phyloP scores from a whole-genome alignment of 2,113 vertebrate genomes.

The Microcebus jonahi region DNA sequence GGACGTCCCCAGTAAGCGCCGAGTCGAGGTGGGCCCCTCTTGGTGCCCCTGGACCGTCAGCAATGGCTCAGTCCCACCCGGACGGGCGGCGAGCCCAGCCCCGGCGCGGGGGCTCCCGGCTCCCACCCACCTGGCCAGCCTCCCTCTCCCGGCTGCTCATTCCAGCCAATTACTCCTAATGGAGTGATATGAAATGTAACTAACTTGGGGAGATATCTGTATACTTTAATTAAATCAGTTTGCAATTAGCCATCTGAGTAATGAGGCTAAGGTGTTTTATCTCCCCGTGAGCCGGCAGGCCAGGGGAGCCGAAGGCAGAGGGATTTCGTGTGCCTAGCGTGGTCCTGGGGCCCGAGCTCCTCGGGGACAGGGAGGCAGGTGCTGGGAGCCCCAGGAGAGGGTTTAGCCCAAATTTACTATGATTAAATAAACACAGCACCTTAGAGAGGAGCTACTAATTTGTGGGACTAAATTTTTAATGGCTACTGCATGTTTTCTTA shows the following conservation, averaged over 20 bases:
- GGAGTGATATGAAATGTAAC: slow-evolving; percentile 88
- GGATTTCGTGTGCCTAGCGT: neutral
- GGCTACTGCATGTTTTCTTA: slow-evolving; percentile 40
- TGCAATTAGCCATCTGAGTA: slow-evolving; percentile 88
- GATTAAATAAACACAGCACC: slow-evolving; percentile 61
- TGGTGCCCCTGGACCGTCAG: neutral
- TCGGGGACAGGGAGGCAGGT: slow-evolving; percentile 46
- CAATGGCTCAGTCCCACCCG: neutral
- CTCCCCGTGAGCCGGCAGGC: slow-evolving; percentile 52
- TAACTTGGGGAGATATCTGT: slow-evolving; percentile 86
- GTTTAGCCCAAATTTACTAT: slow-evolving; percentile 62
- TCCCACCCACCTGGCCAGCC: slow-evolving; percentile 82
- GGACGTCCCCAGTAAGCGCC: neutral
- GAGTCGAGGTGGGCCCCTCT: neutral
- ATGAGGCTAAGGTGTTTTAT: slow-evolving; percentile 84
- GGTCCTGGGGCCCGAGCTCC: neutral
- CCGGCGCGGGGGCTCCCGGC: neutral
- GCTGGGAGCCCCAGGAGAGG: slow-evolving; percentile 39
- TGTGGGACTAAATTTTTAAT: slow-evolving; percentile 74
- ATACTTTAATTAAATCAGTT: slow-evolving; percentile 89
- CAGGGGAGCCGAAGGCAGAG: slow-evolving; percentile 55
- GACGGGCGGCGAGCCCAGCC: neutral
- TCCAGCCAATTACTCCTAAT: slow-evolving; percentile 87
- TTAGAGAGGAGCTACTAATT: slow-evolving; percentile 53
- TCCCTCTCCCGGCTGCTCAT: slow-evolving; percentile 78